Base-by-base conservation (phyloP, 2,888 invertebrate species). In the Hedychridium roseum region DNA sequence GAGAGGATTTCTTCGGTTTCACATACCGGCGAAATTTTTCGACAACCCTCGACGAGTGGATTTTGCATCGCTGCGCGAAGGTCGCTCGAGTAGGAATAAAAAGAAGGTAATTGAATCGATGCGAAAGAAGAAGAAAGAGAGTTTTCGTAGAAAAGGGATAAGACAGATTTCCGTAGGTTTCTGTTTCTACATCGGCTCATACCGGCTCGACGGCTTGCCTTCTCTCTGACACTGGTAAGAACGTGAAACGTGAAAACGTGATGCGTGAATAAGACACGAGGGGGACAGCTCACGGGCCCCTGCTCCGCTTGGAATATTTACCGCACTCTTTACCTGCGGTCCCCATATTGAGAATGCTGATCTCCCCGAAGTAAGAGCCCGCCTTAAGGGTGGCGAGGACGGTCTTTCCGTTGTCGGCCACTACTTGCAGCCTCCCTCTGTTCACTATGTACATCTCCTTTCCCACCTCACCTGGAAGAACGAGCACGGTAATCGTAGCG, bases 371-470 rank as follows among this genome's bases (percentile, higher is more conserved):
- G 88, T 98, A 98, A 82, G 96, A 96, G 81, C 97, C 98, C 73
- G 97, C 97, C 83, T 95, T 94, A 77, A 98, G 87, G 64, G 96
- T 97, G 74, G 97, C 97, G 81, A 98, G 86, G 65, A 97, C 96
- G 43, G 95, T 94, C 82, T 94, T 90, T 66, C 94, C 94, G 82
- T 95, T 94, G 83, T 96, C 94, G 56, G 90, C 95, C 66, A 94
- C 96, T 80, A 94, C 97, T 85, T 91, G 95, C 74, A 96, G 87
- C 68, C 94, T 87, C 60, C 98, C 97, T 70, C 97, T 86, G 83
- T 96, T 97, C 68, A 98, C 97, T 84, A 98, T 97, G 85, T 98
- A 98, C 97, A 98, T 98, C 83, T 97, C 97, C 82, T 97, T 97
- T 64, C 97, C 97, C 62, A 98, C 97, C 84, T 98, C 97, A 73